phyloP scores from a whole-genome alignment of 1,140 invertebrate genomes.

The Penaeus japonicus region DNA sequence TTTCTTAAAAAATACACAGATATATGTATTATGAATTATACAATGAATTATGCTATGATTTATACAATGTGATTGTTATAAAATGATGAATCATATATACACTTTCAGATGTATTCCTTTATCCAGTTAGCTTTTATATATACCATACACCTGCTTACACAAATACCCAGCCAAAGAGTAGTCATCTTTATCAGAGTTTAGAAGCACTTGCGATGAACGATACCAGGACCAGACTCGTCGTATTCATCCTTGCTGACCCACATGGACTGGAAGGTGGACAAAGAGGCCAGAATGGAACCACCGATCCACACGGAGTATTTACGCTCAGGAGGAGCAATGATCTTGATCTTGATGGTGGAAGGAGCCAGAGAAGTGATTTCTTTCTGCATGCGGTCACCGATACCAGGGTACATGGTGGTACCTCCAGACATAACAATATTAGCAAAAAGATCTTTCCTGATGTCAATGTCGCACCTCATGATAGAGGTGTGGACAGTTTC shows the following conservation, averaged over 20 bases:
- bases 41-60: too few species aligned
- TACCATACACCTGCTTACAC: not conserved
- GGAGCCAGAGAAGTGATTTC: constrained; percentile 88
- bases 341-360: constrained; percentile 76
- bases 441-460: constrained; percentile 83
- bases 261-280: constrained; percentile 54
- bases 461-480: constrained; percentile 73
- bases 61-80: too few species aligned
- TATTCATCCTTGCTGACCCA: constrained; percentile 52
- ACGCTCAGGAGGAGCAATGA: constrained; percentile 51
- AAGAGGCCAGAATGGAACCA: constrained; percentile 48
- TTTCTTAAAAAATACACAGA: too few species aligned
- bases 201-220: constrained; percentile 71
- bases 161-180: not conserved
- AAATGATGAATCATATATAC: too few species aligned
- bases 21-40: too few species aligned
- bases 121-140: not conserved
- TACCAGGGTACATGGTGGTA: constrained; percentile 83
- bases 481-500: constrained; percentile 84
- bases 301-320: constrained; percentile 55
- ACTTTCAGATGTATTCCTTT: not conserved
- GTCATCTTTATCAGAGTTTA: constrained; percentile 64
- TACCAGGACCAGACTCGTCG: constrained; percentile 48
- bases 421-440: constrained; percentile 87
- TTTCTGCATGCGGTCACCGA: constrained; percentile 85